Evolutionary conservation across 2,113 vertebrate genomes (phyloP), one percentile per base, ranked within the genome.

Genomic region (Megaceryle maxima): DNA sequence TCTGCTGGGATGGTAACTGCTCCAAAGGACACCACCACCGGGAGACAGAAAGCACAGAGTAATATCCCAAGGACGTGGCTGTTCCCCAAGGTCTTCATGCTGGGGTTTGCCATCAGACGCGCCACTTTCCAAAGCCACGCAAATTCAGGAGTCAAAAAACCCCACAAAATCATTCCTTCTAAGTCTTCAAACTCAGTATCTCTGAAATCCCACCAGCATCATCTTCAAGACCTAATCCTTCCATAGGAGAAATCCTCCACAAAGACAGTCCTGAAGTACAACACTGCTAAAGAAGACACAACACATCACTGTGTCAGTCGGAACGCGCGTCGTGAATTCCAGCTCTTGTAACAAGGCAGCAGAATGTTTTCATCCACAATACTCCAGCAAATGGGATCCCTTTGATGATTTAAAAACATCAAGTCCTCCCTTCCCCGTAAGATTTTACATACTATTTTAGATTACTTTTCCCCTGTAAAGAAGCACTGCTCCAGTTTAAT

Each of bases 1-100:
- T 96, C 87, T 24, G 44, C 6, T 2, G 96, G 97, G 80, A 98
- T 26, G 39, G 91, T 95, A 5, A 98, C 17, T 7, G 59, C 53
- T 10, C 35, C 31, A 6, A 62, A 28, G 35, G 53, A 41, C 70
- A 56, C 39, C 24, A 46, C 25, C 46, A 67, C 6, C 0, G 87
- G 92, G 16, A 91, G 43, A 10, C 2, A 73, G 78, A 81, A n/a
- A 56, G 64, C 67, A 35, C 91, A 67, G 8, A 66, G 48, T 17
- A 98, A 44, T 2, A 48, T 8, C 44, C 59, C 79, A 4, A 72
- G 35, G 11, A 75, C 0, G 50, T 13, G 63, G 66, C 62, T 9
- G 19, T 1, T 33, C 75, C 87, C 43, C 51, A 6, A 8, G 31
- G 29, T 26, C 88, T 79, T 94, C 95, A 93, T 94, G 10, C 11